Conservation (phyloP, 1,140 invertebrate genomes). For the Phthorimaea operculella region DNA sequence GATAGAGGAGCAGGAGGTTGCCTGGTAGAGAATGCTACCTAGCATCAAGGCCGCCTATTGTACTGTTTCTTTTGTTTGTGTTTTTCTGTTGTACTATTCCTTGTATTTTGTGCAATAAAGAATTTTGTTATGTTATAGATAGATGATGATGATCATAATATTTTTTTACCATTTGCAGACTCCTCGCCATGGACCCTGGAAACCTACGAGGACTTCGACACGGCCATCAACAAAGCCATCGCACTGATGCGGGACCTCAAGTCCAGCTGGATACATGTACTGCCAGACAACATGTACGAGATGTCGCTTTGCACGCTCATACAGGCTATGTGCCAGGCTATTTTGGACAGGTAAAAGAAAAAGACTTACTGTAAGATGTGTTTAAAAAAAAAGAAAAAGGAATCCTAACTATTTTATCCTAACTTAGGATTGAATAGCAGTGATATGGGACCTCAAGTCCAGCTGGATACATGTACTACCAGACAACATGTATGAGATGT, state of each 20-base stretch:
- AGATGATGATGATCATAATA: too few species aligned
- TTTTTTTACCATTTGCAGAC: conserved; percentile 26
- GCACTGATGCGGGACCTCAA: conserved; percentile 40
- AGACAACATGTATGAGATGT: conserved; percentile 46
- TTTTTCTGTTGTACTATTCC: too few species aligned
- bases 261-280: conserved; percentile 37
- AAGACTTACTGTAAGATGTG: too few species aligned
- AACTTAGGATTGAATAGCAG: too few species aligned
- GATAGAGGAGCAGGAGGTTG: too few species aligned
- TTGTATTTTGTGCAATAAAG: too few species aligned
- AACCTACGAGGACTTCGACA: conserved; percentile 41
- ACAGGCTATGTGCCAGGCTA: conserved; percentile 36
- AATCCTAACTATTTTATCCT: too few species aligned
- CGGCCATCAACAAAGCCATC: conserved; percentile 39
- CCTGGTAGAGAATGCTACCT: too few species aligned
- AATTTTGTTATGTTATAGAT: too few species aligned
- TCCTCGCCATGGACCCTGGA: conserved; percentile 35
- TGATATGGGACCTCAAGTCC: conserved; percentile 38
- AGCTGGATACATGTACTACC: conserved; percentile 52
- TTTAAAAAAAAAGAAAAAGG: too few species aligned
- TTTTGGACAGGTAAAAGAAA: conserved; percentile 23
- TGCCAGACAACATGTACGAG: conserved; percentile 53
- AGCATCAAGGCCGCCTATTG: too few species aligned
- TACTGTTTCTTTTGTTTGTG: too few species aligned
- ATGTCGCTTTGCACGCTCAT: conserved; percentile 45